Percentiles rank a stretch among this genome's conserved stretches.
These are phyloP conservation scores for Noctilio leporinus DNA, from an alignment of 2,113 vertebrate genomes.

Conservation along the genomic window DNA sequence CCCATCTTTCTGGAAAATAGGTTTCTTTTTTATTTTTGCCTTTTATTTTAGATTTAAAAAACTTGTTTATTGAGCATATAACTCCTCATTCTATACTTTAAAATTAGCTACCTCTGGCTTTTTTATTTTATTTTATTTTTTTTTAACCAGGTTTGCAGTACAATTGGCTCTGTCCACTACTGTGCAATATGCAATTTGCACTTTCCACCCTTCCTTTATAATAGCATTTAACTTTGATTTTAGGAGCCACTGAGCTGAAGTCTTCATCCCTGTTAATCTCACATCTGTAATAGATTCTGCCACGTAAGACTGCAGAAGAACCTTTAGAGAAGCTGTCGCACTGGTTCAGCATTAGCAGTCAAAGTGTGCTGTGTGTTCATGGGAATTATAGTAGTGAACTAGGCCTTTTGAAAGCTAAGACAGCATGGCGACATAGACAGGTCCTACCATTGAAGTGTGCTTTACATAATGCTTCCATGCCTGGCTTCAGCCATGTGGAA, in stretches of 20 bases:
- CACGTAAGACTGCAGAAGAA: not conserved
- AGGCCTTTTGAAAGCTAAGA: not conserved
- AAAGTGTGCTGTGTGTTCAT: not conserved
- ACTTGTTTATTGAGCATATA: not conserved
- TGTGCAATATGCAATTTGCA: not conserved
- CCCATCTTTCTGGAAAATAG: not conserved
- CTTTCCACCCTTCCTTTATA: not conserved
- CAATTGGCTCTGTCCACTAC: not conserved
- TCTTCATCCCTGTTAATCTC: not conserved
- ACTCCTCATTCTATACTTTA: not conserved
- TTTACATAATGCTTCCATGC: not conserved
- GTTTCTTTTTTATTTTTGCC: constrained; percentile 14
- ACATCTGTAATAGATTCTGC: not conserved
- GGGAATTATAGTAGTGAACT: not conserved
- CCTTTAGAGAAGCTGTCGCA: not conserved
- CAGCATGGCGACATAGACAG: not conserved
- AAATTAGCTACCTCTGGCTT: not conserved
- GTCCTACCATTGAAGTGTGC: not conserved
- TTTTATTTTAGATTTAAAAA: not conserved
- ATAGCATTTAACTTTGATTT: not conserved
- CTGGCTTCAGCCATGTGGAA: constrained; percentile 8
- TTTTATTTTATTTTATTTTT: no score
- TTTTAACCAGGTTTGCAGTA: not conserved
- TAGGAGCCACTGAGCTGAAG: not conserved
- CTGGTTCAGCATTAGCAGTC: not conserved